phyloP scores from a whole-genome alignment of 2,113 vertebrate genomes.

The Naja naja region DNA sequence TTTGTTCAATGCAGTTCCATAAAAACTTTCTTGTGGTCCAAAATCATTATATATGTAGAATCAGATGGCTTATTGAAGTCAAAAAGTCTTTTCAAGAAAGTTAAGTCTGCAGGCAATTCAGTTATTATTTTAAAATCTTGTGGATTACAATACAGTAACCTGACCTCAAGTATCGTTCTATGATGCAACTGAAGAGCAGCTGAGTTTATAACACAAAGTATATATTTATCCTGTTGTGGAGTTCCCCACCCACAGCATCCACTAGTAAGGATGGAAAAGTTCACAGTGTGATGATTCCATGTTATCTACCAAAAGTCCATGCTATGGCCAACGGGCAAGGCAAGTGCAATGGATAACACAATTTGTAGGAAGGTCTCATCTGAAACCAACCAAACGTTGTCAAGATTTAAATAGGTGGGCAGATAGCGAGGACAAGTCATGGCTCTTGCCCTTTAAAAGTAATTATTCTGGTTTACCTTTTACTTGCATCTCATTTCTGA shows the following conservation, averaged over 20 bases:
- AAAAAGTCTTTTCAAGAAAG: not conserved
- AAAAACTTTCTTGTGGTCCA: not conserved
- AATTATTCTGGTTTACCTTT: not conserved
- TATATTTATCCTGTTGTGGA: not conserved
- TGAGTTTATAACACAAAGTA: not conserved
- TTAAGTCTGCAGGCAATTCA: not conserved
- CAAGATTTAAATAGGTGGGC: not conserved
- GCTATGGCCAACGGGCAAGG: not conserved
- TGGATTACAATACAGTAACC: not conserved
- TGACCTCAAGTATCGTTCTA: not conserved
- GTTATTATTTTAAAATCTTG: not conserved
- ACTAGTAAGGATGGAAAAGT: not conserved
- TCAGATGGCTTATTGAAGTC: not conserved
- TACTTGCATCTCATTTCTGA: not conserved
- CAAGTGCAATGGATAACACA: not conserved
- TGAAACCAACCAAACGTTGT: not conserved
- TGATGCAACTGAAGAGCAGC: not conserved
- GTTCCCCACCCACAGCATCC: not conserved
- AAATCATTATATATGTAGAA: not conserved
- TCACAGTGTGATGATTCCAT: not conserved
- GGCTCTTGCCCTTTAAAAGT: not conserved
- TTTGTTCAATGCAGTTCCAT: not conserved
- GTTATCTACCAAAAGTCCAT: not conserved
- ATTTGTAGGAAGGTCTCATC: not conserved
- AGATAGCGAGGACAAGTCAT: not conserved